These are phyloP conservation scores for Drosophila rellima DNA, from an alignment of 2,888 invertebrate species.

Conservation along the genomic window DNA sequence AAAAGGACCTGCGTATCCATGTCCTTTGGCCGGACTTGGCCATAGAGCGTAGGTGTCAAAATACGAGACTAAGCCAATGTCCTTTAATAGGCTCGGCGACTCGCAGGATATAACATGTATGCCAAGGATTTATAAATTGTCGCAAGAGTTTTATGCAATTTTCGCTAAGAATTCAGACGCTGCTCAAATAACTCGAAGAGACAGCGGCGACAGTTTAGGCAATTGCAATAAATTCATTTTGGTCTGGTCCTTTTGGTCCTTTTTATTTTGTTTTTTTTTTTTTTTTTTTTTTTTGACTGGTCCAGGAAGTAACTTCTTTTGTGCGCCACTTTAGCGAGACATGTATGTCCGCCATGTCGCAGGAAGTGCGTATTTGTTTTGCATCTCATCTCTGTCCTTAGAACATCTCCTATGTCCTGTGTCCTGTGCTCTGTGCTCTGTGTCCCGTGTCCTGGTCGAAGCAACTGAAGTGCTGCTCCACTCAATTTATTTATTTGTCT, in stretches of 20 bases:
- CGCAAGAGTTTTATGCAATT: constrained; percentile 70
- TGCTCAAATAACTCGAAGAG: constrained; percentile 8
- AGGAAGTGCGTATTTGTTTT: constrained; percentile 83
- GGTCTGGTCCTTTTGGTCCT: constrained; percentile 15
- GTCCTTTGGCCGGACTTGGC: constrained; percentile 2
- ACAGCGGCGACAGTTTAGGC: not conserved
- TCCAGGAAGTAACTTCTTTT: constrained; percentile 81
- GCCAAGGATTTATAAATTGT: not conserved
- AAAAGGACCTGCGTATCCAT: constrained; percentile 11
- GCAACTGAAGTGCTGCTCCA: constrained; percentile 42
- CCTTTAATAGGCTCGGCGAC: constrained; percentile 74
- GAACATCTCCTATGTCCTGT: constrained; percentile 16
- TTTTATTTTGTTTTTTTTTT: not conserved
- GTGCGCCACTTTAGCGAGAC: constrained; percentile 71
- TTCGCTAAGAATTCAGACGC: constrained; percentile 61
- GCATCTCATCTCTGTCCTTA: constrained; percentile 60
- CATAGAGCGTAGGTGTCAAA: constrained; percentile 80
- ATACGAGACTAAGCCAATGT: constrained; percentile 84
- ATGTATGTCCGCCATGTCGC: constrained; percentile 65
- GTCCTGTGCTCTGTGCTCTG: not conserved
- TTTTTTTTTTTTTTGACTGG: not conserved
- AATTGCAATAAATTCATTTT: constrained; percentile 73
- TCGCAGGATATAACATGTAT: constrained; percentile 22
- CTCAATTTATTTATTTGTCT: constrained; percentile 12
- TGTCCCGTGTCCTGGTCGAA: constrained; percentile 36